Conservation (phyloP, 2,113 vertebrate species). For the Thryonomys swinderianus region DNA sequence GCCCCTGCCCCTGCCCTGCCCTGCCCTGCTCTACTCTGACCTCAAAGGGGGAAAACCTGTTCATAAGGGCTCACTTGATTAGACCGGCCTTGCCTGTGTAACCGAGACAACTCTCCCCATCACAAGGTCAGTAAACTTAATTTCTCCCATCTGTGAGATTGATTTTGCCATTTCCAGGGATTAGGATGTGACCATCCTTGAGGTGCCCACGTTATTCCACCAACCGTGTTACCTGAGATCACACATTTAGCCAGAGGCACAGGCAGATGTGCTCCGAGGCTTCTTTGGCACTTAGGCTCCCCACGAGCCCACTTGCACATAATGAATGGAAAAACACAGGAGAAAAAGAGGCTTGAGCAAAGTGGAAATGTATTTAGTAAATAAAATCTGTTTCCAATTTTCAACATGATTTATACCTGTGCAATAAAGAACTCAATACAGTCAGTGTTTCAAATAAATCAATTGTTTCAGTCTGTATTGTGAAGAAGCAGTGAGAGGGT, state of each 20-base stretch:
- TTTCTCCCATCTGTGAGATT: background rate
- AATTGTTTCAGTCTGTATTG: slow-evolving; percentile 50
- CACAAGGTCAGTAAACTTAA: background rate
- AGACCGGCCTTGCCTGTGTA: background rate
- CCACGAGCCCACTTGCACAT: background rate
- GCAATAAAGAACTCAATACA: slow-evolving; percentile 60
- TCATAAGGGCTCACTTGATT: slow-evolving; percentile 22
- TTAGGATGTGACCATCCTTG: background rate
- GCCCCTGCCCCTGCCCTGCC: too few relatives aligned
- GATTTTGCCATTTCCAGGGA: background rate
- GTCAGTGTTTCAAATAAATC: slow-evolving; percentile 58
- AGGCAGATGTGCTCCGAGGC: background rate
- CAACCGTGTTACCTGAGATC: background rate
- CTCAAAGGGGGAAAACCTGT: background rate
- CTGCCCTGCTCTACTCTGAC: background rate
- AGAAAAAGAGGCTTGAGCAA: slow-evolving; percentile 58
- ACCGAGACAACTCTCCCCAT: background rate
- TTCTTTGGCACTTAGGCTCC: background rate
- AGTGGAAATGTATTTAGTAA: slow-evolving; percentile 65
- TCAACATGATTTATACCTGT: slow-evolving; percentile 59
- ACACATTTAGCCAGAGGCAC: slow-evolving; percentile 12
- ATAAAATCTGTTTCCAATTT: slow-evolving; percentile 58
- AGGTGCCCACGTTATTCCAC: background rate
- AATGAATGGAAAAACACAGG: slow-evolving; percentile 43
- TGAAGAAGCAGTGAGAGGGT: background rate